A percentile compares a stretch with the other conserved stretches of the same genome.
These are phyloP conservation scores for Pygoscelis antarcticus DNA, from an alignment of 2,113 vertebrate genomes.

Conservation along the genomic window DNA sequence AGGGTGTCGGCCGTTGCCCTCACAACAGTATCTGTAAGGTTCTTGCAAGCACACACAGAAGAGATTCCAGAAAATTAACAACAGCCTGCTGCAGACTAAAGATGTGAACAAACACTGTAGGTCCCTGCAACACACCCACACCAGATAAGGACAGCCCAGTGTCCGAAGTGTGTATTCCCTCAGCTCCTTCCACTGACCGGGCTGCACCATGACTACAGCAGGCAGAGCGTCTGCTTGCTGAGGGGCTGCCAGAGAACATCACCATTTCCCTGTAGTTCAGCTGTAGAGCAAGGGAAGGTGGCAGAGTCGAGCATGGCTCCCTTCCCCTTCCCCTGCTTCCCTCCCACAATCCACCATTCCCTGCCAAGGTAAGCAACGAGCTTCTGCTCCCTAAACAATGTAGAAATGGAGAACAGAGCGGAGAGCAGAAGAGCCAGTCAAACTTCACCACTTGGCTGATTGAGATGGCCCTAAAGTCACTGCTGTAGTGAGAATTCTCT, in stretches of 20 bases:
- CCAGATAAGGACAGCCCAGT: not conserved
- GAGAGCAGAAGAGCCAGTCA: not conserved
- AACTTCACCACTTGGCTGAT: not conserved
- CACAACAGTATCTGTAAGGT: slow-evolving; percentile 89
- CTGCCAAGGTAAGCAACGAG: not conserved
- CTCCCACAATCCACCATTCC: not conserved
- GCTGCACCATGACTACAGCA: not conserved
- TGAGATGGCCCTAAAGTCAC: not conserved
- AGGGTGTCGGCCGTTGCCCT: slow-evolving; percentile 90
- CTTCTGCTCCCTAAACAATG: not conserved
- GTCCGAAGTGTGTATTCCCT: not conserved
- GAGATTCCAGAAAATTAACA: not conserved
- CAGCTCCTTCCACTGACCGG: not conserved
- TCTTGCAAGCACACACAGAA: slow-evolving; percentile 69
- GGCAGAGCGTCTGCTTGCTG: not conserved
- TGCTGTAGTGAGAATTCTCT: not conserved
- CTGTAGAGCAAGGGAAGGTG: not conserved
- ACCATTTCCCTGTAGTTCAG: not conserved
- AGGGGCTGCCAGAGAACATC: not conserved
- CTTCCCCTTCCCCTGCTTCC: not conserved
- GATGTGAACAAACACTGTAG: not conserved
- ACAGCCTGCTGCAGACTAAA: not conserved
- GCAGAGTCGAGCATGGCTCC: not conserved
- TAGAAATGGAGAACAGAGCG: not conserved
- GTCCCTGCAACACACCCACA: not conserved